phyloP scores from a whole-genome alignment of 2,888 invertebrate species.

The Zaprionus lineosus region DNA sequence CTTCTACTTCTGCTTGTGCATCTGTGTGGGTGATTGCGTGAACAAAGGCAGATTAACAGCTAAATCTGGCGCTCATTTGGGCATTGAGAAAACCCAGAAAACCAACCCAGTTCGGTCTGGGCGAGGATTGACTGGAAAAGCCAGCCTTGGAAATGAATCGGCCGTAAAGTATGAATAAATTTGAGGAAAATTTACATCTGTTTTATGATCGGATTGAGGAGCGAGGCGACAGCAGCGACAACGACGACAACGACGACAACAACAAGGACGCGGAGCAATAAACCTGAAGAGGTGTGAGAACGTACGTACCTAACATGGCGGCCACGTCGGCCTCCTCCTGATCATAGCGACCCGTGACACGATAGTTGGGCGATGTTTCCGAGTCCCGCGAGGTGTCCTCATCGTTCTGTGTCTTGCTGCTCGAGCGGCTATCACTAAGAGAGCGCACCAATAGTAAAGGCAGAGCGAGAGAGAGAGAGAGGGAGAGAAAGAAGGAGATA shows the following conservation, averaged over 20 bases:
- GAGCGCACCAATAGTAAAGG: neutral
- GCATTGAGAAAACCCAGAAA: slow-evolving; percentile 14
- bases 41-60: slow-evolving; percentile 61
- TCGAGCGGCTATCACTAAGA: slow-evolving; percentile 82
- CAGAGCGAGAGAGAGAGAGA: slow-evolving; percentile 1
- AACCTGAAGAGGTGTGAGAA: slow-evolving; percentile 57
- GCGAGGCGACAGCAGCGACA: neutral
- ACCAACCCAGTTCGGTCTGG: slow-evolving; percentile 3
- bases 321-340: slow-evolving; percentile 98
- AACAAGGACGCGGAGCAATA: slow-evolving; percentile 35
- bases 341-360: slow-evolving; percentile 92
- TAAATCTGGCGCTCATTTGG: slow-evolving; percentile 65
- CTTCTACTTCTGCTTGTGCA: too few species aligned
- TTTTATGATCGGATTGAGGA: slow-evolving; percentile 24
- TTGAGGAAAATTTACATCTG: slow-evolving; percentile 31
- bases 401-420: slow-evolving; percentile 85
- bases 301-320: slow-evolving; percentile 92
- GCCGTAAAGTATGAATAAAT: slow-evolving; percentile 62
- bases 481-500: neutral
- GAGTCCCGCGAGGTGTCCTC: slow-evolving; percentile 96
- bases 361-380: slow-evolving; percentile 93
- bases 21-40: slow-evolving; percentile 66
- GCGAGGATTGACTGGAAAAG: slow-evolving; percentile 40
- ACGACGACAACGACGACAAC: neutral
- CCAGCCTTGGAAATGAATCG: slow-evolving; percentile 68